Evolutionary conservation across 2,113 vertebrate species (phyloP).

Genomic region (Pteruthius melanotis): DNA sequence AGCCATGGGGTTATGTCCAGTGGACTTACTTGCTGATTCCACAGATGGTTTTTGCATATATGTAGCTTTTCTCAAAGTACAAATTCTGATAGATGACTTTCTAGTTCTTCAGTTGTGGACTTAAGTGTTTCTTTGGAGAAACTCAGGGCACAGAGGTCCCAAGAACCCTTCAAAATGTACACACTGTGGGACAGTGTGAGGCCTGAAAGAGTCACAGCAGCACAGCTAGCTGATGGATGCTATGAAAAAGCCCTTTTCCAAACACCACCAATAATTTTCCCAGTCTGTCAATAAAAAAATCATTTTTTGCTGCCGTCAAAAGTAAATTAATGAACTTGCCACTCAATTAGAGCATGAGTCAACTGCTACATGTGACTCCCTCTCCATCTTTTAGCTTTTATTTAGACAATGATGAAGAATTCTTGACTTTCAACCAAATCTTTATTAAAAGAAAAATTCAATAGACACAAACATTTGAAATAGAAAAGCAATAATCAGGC

Average conservation of each 20-base stretch:
- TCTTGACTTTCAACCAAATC: conserved; percentile 6
- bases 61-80: not conserved
- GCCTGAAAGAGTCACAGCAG: not conserved
- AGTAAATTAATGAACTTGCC: conserved; percentile 29
- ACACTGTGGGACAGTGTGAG: not conserved
- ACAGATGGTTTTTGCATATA: not conserved
- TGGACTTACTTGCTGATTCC: not conserved
- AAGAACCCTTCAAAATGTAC: not conserved
- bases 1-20: not conserved
- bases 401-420: not conserved
- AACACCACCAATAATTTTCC: not conserved
- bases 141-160: not conserved
- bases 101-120: not conserved
- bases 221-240: not conserved
- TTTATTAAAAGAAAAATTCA: not conserved
- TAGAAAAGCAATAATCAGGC: not conserved
- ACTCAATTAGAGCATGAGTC: conserved; percentile 5
- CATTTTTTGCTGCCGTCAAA: conserved; percentile 28
- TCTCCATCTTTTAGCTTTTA: not conserved
- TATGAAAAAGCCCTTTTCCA: not conserved
- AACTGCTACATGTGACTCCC: not conserved
- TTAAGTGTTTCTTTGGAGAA: not conserved
- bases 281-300: not conserved
- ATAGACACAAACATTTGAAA: conserved; percentile 20
- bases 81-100: not conserved